These are phyloP conservation scores for Poeciliopsis presidionis DNA, from an alignment of 2,797 vertebrate genomes.

Conservation along the genomic window DNA sequence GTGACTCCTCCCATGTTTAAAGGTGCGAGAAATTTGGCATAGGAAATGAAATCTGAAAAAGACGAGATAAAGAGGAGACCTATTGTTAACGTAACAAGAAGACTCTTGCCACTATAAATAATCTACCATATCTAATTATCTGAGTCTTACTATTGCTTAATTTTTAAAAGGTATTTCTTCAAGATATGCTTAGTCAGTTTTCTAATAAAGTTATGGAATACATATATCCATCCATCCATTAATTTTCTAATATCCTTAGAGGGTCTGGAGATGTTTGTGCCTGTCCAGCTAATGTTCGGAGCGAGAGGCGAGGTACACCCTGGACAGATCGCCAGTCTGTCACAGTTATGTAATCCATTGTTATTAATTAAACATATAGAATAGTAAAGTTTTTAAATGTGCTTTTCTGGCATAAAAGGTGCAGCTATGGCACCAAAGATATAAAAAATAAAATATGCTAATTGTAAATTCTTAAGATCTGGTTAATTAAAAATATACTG, in stretches of 20 bases:
- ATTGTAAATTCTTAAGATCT: too few species aligned
- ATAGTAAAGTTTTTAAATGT: not conserved
- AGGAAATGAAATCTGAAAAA: constrained; percentile 66
- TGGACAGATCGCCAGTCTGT: too few species aligned
- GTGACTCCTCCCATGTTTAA: constrained; percentile 83
- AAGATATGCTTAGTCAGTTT: not conserved
- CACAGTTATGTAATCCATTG: not conserved
- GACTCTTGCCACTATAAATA: too few species aligned
- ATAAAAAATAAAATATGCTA: too few species aligned
- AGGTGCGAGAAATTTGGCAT: constrained; percentile 66
- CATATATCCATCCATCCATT: not conserved
- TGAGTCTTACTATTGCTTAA: not conserved
- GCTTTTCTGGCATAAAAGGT: too few species aligned
- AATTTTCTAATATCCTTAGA: too few species aligned
- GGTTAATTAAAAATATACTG: too few species aligned
- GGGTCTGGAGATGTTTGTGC: too few species aligned
- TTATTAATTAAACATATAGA: not conserved
- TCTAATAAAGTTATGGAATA: not conserved
- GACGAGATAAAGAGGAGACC: constrained; percentile 1
- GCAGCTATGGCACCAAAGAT: not conserved
- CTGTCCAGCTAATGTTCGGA: too few species aligned
- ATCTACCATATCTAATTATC: too few species aligned
- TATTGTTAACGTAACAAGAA: not conserved
- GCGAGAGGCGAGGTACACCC: too few species aligned
- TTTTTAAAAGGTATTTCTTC: not conserved